Evolutionary conservation across 2,797 vertebrate genomes (phyloP), one percentile per base, ranked within the genome.

Genomic region (Liasis olivaceus): DNA sequence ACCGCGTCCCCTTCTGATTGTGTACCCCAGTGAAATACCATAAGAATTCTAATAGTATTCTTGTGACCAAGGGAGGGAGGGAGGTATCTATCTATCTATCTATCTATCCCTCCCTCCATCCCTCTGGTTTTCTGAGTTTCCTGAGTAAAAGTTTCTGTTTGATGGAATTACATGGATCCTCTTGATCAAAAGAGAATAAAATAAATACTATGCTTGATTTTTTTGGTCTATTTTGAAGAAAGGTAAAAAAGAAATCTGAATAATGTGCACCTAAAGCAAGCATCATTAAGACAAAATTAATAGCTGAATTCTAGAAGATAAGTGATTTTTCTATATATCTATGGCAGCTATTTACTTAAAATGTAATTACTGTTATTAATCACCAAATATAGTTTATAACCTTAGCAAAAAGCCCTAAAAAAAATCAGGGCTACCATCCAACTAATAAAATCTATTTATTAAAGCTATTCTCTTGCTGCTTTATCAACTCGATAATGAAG

Each of bases 341-440:
- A 93, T 85, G 95, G 95, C 95, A 95, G 56, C 93, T 85, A 36
- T 96, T 95, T 95, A 93, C 94, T 95, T 72, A 85, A 86, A 91
- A 85, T 72, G 93, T 95, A 96, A 97, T 96, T 95, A 92, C 72
- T 94, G 62, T 62, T 28, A 95, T 96, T 96, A 97, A 97, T 96
- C 95, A 96, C 85, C 28, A 81, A 90, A 64, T 0, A 92, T 93
- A 31, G 69, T 88, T 92, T 95, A 94, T 81, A 93, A 91, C 54
- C 31, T 90, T 81, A 62, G 8, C 24, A 47, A n/a, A 91, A 81
- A 15, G 2, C 60, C 12, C 86, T 93, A 92, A 90, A 64, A 94
- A 69, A 14, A 93, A 95, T 89, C 87, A 93, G 36, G 89, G 88
- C 0, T 87, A 92, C 51, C 47, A 1, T 66, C 77, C 86, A 93